Evolutionary conservation across 2,113 vertebrate genomes (phyloP), one percentile per base, ranked within the genome.

Genomic region (Antechinus stuartii): DNA sequence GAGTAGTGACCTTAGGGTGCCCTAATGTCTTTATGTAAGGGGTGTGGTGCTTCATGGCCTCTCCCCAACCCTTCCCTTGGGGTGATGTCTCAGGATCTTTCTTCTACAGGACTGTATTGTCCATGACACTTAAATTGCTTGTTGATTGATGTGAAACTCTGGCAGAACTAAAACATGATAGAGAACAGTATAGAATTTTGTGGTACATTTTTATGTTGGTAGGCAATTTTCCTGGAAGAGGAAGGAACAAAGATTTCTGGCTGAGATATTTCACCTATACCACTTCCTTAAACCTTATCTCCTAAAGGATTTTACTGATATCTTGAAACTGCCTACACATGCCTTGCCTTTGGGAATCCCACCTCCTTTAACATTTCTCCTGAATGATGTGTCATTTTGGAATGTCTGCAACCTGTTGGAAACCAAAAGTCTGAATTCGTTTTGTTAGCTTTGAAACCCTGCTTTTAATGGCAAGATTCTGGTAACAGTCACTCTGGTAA

Each of bases 41-140:
- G 30, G 12, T 12, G 3, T 68, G 35, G 61, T 92, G n/a, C 30
- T 19, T 90, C 27, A n/a, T 42, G 35, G 30, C 19, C 2, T 0
- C 3, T 56, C 35, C 46, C 46, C n/a, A 12, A 3, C 12, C 30
- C 2, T 2, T 91, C 19, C 91, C n/a, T 91, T 0, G 0, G 42
- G 16, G 2, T 49, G 10, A 91, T 53, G 5, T 14, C 42, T 54
- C 89, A 92, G 30, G 42, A 27, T 25, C 2, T 35, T 5, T 56
- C 10, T 0, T 14, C 35, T 50, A 89, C 42, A 93, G 90, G 3
- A 4, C 46, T 57, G 47, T 22, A 89, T 19, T 8, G 3, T 23
- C 46, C 91, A 54, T 96, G 50, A 93, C n/a, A 30, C 89, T 35
- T 93, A 90, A 94, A 90, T 68, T 89, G 0, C 50, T 57, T 91